phyloP scores from a whole-genome alignment of 2,797 vertebrate species.

The Poeciliopsis presidionis region DNA sequence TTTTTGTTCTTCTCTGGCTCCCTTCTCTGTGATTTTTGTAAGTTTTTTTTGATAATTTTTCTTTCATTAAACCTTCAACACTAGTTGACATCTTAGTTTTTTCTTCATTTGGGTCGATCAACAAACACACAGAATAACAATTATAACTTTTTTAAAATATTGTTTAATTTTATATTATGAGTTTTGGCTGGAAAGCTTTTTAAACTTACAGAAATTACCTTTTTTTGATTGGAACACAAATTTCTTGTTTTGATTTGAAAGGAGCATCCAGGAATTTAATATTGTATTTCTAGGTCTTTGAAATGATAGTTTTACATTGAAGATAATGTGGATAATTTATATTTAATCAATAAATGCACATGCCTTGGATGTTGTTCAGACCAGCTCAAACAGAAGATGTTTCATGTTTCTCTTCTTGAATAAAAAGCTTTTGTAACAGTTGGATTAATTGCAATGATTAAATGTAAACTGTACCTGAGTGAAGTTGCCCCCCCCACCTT shows the following conservation, averaged over 20 bases:
- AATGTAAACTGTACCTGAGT: background rate
- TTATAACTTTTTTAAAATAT: too few relatives aligned
- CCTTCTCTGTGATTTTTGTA: too few relatives aligned
- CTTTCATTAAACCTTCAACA: too few relatives aligned
- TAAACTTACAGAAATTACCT: background rate
- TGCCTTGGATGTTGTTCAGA: background rate
- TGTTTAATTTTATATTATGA: background rate
- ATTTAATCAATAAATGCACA: background rate
- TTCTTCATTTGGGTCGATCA: too few relatives aligned
- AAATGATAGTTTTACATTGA: background rate
- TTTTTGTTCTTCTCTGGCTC: too few relatives aligned
- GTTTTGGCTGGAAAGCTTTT: background rate
- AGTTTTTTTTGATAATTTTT: too few relatives aligned
- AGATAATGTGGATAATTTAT: background rate
- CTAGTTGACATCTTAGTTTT: too few relatives aligned
- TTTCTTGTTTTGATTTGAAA: background rate
- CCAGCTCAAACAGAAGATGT: background rate
- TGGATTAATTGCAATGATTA: background rate
- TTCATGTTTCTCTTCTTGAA: background rate
- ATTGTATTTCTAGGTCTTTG: background rate
- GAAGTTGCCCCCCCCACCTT: too few relatives aligned
- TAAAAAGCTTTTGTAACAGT: background rate
- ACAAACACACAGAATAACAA: too few relatives aligned
- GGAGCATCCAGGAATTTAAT: background rate
- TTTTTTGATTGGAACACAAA: background rate